Evolutionary conservation across 2,888 invertebrate species (phyloP), one percentile per base, ranked within the genome.

Genomic region (Agrochola litura): DNA sequence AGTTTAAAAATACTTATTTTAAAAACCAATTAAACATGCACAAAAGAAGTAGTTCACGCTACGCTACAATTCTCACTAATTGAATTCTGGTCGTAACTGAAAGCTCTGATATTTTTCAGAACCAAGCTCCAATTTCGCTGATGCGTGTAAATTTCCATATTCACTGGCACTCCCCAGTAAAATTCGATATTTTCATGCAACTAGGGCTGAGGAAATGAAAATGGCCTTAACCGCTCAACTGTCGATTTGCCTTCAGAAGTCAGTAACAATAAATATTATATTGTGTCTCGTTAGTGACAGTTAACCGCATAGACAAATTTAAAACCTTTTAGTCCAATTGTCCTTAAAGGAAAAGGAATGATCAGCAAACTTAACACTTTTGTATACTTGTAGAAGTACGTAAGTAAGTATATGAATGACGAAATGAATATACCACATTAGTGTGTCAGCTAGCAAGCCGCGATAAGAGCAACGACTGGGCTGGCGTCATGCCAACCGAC

Each of bases 51-150:
- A 86, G 87, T 91, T 91, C 86, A 92, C 91, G 92, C 86, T 91
- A 92, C 91, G 91, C 86, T 91, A 91, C 91, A 91, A 88, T 90
- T 88, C 83, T 76, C 90, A 84, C 90, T 92, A 93, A 93, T 94
- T 92, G 92, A 92, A 91, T 89, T 90, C 87, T 73, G 71, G 82
- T 83, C 84, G 87, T 80, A 85, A 89, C 85, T 87, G 77, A 83
- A 78, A 84, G 37, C 76, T 73, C 77, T 76, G 85, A 86, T 85
- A 85, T 89, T 86, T 88, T 87, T 88, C 85, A 81, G 81, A 86
- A 85, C 76, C 79, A 82, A 73, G 83, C 78, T 78, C 76, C 73
- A 74, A 76, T 79, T 86, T 79, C 78, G 73, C 69, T 84, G 85
- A 83, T 84, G 89, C 86, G 84, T 88, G 78, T 82, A 88, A 88